phyloP scores from a whole-genome alignment of 2,888 invertebrate genomes.

The Nebria brevicollis region DNA sequence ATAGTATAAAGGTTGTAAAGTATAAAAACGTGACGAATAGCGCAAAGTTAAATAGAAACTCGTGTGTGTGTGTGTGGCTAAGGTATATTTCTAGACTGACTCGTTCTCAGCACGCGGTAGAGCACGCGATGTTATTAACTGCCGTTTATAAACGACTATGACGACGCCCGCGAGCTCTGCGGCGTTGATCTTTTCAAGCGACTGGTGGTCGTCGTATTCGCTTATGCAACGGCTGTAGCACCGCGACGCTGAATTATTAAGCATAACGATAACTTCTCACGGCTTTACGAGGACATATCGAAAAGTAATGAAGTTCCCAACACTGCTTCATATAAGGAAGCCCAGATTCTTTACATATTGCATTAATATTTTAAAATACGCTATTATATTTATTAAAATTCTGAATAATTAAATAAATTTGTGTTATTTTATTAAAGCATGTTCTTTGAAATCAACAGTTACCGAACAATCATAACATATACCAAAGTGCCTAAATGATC shows the following conservation, averaged over 20 bases:
- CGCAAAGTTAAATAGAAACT: background rate
- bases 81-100: background rate
- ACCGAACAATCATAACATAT: background rate
- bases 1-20: background rate
- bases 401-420: no score
- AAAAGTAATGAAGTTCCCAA: constrained; percentile 34
- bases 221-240: constrained; percentile 28
- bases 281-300: constrained; percentile 39
- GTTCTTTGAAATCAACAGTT: no score
- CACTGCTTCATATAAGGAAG: no score
- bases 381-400: no score
- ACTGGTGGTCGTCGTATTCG: constrained; percentile 1
- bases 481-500: background rate
- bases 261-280: constrained; percentile 25
- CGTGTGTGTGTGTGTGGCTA: background rate
- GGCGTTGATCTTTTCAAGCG: constrained; percentile 37
- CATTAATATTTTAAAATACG: no score
- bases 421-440: no score
- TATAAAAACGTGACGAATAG: background rate
- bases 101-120: constrained; percentile 15
- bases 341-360: no score
- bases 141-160: constrained; percentile 33
- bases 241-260: constrained; percentile 33
- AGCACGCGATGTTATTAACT: constrained; percentile 31
- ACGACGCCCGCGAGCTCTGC: constrained; percentile 2